Percentiles rank a stretch among this genome's conserved stretches.
These are phyloP conservation scores for Pseudachorutes palmiensis DNA, from an alignment of 1,140 invertebrate species.

Conservation along the genomic window DNA sequence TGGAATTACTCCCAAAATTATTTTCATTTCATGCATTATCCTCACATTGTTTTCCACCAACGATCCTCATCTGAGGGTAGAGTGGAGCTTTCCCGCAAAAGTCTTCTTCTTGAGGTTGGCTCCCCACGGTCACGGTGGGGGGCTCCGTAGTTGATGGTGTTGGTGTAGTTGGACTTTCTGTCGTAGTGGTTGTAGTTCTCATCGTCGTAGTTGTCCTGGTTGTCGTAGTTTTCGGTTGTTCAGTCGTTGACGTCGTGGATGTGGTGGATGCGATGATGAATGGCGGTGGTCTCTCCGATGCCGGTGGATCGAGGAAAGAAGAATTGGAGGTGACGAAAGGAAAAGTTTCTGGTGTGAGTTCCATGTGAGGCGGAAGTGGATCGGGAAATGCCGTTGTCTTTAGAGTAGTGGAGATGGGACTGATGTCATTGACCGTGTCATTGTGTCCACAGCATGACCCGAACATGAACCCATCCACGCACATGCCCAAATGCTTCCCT, in stretches of 20 bases:
- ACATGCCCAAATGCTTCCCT: constrained; percentile 80
- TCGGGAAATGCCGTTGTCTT: constrained; percentile 9
- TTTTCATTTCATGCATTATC: too few species aligned
- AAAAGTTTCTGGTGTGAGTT: neutral
- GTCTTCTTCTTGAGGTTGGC: constrained; percentile 39
- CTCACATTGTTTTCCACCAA: constrained; percentile 1
- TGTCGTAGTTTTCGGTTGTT: neutral
- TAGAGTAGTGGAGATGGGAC: constrained; percentile 29
- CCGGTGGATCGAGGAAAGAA: neutral
- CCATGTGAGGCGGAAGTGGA: too few species aligned
- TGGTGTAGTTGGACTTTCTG: neutral
- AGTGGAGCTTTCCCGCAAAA: constrained; percentile 71
- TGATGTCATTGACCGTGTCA: constrained; percentile 50
- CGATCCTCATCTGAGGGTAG: constrained; percentile 48
- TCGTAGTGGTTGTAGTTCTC: constrained; percentile 40
- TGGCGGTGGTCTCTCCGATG: neutral
- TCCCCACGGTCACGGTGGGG: neutral
- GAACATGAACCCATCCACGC: constrained; percentile 90
- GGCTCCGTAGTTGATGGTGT: neutral
- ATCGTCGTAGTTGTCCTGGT: constrained; percentile 43
- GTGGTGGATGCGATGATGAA: neutral
- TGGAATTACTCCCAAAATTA: too few species aligned
- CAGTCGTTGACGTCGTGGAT: neutral
- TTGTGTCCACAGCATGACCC: constrained; percentile 80
- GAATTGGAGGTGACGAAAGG: constrained; percentile 2